These are phyloP conservation scores for Sebastolobus alascanus DNA, from an alignment of 2,797 vertebrate genomes.

Conservation along the genomic window DNA sequence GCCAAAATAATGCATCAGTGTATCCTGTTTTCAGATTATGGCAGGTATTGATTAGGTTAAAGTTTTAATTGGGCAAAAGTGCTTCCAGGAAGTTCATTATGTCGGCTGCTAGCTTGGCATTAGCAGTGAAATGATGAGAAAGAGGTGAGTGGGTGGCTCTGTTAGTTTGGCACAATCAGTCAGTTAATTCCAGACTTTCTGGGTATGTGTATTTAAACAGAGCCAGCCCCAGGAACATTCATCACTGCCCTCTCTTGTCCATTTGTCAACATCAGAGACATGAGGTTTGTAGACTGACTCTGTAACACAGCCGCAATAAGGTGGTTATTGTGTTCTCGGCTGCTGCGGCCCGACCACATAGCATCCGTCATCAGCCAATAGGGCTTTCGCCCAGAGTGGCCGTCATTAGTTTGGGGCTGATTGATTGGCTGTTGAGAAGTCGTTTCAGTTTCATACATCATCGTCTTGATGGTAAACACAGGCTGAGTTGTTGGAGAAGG, in stretches of 20 bases:
- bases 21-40: constrained; percentile 46
- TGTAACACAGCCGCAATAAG: constrained; percentile 47
- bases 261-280: constrained; percentile 69
- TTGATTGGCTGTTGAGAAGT: constrained; percentile 73
- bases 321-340: constrained; percentile 66
- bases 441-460: constrained; percentile 71
- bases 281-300: constrained; percentile 45
- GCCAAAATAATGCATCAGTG: constrained; percentile 30
- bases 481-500: constrained; percentile 37
- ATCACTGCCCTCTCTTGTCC: constrained; percentile 53
- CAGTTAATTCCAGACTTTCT: constrained; percentile 66
- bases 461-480: constrained; percentile 59
- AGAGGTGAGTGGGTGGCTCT: constrained; percentile 46
- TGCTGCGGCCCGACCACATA: constrained; percentile 35
- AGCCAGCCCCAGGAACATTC: constrained; percentile 47
- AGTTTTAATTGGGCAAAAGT: constrained; percentile 65
- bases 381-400: constrained; percentile 63
- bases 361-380: constrained; percentile 73
- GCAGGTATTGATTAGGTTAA: constrained; percentile 50
- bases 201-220: constrained; percentile 70
- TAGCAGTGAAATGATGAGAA: constrained; percentile 50
- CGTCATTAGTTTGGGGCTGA: constrained; percentile 70
- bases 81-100: constrained; percentile 44
- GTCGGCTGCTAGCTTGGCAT: constrained; percentile 32
- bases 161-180: constrained; percentile 59